Conservation (phyloP, 2,888 invertebrate species). For the Hemicrepidius hirtus region DNA sequence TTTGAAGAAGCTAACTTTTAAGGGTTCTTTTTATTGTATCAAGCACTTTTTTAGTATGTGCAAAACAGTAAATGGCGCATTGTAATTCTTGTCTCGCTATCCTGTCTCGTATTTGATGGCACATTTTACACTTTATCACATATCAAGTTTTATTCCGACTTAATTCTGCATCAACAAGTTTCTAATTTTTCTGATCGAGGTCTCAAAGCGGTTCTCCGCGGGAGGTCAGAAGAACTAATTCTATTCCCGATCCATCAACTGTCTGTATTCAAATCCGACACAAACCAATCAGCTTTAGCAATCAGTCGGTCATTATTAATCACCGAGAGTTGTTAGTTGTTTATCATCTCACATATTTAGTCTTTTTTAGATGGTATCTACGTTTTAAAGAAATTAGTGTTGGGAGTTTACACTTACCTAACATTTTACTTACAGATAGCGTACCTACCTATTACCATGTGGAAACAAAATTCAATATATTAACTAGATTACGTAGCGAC, state of each 20-base stretch:
- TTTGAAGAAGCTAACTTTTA: constrained; percentile 52
- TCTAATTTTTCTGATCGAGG: constrained; percentile 64
- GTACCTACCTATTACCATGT: too few species aligned
- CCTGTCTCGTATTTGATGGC: constrained; percentile 39
- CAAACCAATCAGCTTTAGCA: constrained; percentile 66
- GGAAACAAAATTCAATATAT: too few species aligned
- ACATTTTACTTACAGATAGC: too few species aligned
- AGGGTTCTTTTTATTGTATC: constrained; percentile 60
- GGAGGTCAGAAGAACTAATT: constrained; percentile 68
- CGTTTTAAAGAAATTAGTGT: constrained; percentile 45
- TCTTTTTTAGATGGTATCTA: constrained; percentile 48
- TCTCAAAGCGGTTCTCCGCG: constrained; percentile 63
- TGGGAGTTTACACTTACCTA: constrained; percentile 34
- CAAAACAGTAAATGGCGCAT: constrained; percentile 54
- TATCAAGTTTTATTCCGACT: constrained; percentile 47
- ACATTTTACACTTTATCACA: constrained; percentile 50
- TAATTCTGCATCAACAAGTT: constrained; percentile 58
- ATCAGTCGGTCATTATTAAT: constrained; percentile 63
- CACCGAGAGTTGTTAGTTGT: constrained; percentile 53
- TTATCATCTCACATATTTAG: constrained; percentile 48
- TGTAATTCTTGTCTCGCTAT: constrained; percentile 41
- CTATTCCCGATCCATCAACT: constrained; percentile 69
- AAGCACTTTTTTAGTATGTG: constrained; percentile 60
- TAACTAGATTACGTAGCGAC: too few species aligned
- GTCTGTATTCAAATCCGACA: constrained; percentile 65